These are phyloP conservation scores for Nemopilema nomurai DNA, from an alignment of 30 jellyfish, hydroid and myxozoan species.

Conservation along the genomic window DNA sequence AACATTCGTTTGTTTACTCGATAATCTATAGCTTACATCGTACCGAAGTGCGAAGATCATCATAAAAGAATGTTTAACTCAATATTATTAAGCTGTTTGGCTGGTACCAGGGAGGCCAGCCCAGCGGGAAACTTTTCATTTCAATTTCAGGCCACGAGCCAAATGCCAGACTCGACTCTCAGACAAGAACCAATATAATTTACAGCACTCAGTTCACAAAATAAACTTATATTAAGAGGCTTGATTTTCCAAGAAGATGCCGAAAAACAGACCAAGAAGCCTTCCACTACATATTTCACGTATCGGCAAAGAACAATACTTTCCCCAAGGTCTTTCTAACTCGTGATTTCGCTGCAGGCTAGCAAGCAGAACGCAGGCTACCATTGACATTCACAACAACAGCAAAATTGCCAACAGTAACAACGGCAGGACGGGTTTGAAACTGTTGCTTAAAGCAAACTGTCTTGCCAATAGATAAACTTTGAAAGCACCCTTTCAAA, in stretches of 20 bases:
- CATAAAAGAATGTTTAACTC: constrained; percentile 7
- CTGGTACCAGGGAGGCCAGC: not conserved
- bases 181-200: not conserved
- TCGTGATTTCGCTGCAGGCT: too few species aligned
- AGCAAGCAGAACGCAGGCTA: too few species aligned
- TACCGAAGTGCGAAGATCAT: constrained; percentile 39
- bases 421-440: too few species aligned
- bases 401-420: too few species aligned
- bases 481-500: too few species aligned
- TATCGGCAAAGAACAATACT: not conserved
- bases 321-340: not conserved
- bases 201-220: not conserved
- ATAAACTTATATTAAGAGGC: not conserved
- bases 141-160: not conserved
- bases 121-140: constrained; percentile 11
- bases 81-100: not conserved
- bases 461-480: too few species aligned
- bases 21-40: constrained; percentile 17
- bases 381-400: too few species aligned
- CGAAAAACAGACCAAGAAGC: too few species aligned
- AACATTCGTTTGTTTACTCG: constrained; percentile 13
- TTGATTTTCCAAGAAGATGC: not conserved
- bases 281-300: not conserved
- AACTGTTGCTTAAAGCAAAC: too few species aligned
- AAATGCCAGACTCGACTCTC: constrained; percentile 1